phyloP scores from a whole-genome alignment of 2,888 invertebrate genomes.

The Limnephilus rhombicus region DNA sequence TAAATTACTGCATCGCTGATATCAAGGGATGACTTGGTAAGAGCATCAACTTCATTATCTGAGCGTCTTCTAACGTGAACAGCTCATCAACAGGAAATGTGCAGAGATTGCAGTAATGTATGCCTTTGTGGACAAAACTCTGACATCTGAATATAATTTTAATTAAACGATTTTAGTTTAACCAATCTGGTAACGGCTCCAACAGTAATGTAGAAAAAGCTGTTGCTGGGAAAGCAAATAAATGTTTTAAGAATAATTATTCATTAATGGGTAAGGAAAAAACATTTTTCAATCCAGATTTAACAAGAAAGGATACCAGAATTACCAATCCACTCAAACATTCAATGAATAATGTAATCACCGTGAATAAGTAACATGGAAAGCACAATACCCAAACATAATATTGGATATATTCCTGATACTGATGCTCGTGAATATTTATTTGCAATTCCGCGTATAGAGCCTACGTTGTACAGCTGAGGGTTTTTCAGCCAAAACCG shows the following conservation, averaged over 20 bases:
- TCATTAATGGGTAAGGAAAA: background rate
- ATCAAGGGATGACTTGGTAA: too few species aligned
- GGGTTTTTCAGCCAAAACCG: background rate
- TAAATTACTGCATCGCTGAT: too few species aligned
- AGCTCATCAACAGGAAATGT: too few species aligned
- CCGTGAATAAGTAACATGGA: background rate
- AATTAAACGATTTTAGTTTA: too few species aligned
- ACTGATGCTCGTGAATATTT: background rate
- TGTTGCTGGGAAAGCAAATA: background rate
- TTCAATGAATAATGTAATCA: background rate
- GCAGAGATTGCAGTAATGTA: too few species aligned
- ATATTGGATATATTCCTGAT: background rate
- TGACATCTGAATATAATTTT: too few species aligned
- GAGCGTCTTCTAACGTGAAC: too few species aligned
- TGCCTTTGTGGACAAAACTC: too few species aligned
- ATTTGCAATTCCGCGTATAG: background rate
- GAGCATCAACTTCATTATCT: too few species aligned
- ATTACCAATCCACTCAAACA: background rate
- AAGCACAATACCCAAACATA: background rate
- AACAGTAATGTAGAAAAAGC: too few species aligned
- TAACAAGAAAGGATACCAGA: background rate
- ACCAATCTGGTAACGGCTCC: too few species aligned
- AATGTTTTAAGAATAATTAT: background rate
- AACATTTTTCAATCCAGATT: background rate
- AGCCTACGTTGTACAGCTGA: background rate